Conservation (phyloP, 2,113 vertebrate genomes). For the Nerophis ophidion region DNA sequence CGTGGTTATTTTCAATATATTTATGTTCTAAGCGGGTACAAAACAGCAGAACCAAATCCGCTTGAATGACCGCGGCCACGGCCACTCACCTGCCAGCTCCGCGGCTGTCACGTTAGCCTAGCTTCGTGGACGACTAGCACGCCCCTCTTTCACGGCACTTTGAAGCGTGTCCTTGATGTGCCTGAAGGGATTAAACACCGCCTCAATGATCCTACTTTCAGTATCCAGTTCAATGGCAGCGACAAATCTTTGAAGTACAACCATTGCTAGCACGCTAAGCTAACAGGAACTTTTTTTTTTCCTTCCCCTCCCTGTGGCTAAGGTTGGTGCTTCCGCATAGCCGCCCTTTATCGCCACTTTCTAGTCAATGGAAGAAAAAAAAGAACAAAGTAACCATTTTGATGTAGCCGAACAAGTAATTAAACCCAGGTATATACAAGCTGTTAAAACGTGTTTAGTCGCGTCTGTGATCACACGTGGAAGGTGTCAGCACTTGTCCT, state of each 20-base stretch:
- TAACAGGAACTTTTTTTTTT: constrained; percentile 36
- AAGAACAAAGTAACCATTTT: neutral
- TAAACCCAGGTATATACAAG: neutral
- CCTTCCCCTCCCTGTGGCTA: constrained; percentile 48
- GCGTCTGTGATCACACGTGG: neutral
- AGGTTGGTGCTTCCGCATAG: constrained; percentile 57
- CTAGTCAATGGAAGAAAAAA: constrained; percentile 18
- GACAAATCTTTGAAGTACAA: neutral
- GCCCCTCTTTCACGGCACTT: constrained; percentile 13
- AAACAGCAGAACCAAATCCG: neutral
- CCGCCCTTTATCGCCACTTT: constrained; percentile 24
- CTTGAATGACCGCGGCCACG: neutral
- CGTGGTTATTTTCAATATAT: neutral
- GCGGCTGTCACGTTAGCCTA: constrained; percentile 10
- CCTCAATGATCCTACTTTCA: constrained; percentile 20
- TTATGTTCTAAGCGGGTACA: neutral
- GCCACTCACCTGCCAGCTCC: constrained; percentile 19
- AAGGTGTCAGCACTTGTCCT: constrained; percentile 25
- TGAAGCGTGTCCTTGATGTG: constrained; percentile 1
- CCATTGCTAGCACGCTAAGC: constrained; percentile 12
- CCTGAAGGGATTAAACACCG: constrained; percentile 4
- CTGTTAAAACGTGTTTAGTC: too few relatives aligned
- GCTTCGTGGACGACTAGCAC: constrained; percentile 10
- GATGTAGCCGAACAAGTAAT: neutral
- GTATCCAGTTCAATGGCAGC: neutral